A percentile compares a stretch with the other conserved stretches of the same genome.
Evolutionary conservation across 2,113 vertebrate genomes (phyloP).

Genomic region (Uria lomvia): DNA sequence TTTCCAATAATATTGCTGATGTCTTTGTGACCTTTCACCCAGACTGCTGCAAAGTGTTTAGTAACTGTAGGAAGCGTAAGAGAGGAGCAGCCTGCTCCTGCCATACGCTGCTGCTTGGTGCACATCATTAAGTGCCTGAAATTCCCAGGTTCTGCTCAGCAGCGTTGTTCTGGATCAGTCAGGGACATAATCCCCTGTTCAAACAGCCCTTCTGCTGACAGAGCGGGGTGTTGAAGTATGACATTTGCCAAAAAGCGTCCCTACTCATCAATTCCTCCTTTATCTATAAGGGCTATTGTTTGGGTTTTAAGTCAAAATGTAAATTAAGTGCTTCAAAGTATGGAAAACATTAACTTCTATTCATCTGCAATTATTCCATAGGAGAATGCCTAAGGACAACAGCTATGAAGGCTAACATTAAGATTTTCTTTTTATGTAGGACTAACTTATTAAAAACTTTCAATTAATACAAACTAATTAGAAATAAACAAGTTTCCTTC

Average conservation of each 20-base stretch:
- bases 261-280: neutral
- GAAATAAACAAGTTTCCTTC: neutral
- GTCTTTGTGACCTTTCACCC: neutral
- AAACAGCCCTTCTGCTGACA: neutral
- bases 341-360: neutral
- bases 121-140: neutral
- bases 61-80: neutral
- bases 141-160: neutral
- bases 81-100: neutral
- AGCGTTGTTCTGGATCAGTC: neutral
- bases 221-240: neutral
- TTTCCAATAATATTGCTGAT: neutral
- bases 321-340: neutral
- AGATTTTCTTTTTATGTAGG: neutral
- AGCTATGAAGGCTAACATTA: neutral
- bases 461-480: neutral
- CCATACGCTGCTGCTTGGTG: neutral
- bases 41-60: neutral
- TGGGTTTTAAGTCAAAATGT: neutral
- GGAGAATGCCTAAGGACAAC: neutral
- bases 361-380: neutral
- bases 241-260: neutral
- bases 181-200: neutral
- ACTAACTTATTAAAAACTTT: neutral
- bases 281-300: neutral